These are phyloP conservation scores for Danio albolineatus DNA, from an alignment of 2,797 vertebrate genomes.

Conservation along the genomic window DNA sequence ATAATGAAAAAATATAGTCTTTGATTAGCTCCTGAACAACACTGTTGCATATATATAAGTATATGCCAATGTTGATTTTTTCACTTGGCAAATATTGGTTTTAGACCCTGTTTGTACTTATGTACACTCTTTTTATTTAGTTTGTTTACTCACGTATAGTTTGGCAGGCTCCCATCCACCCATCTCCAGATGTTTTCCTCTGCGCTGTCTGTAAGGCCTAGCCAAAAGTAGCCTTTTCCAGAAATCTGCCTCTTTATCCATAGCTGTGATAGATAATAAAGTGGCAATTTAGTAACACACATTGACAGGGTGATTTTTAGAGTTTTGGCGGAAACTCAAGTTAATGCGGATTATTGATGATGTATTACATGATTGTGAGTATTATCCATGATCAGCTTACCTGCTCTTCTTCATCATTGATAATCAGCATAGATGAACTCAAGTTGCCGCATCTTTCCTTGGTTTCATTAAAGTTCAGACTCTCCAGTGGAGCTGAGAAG, in stretches of 20 bases:
- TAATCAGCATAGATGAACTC: slow-evolving; percentile 87
- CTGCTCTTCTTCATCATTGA: slow-evolving; percentile 92
- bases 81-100: too few species aligned
- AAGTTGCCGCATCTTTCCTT: slow-evolving; percentile 84
- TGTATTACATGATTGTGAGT: not conserved
- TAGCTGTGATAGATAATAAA: slow-evolving; percentile 75
- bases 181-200: slow-evolving; percentile 93
- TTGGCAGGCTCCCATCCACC: slow-evolving; percentile 87
- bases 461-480: slow-evolving; percentile 87
- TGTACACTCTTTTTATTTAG: not conserved
- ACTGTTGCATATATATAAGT: too few species aligned
- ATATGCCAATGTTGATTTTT: too few species aligned
- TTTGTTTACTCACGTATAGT: slow-evolving; percentile 82
- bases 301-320: too few species aligned
- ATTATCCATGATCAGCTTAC: slow-evolving; percentile 69
- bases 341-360: not conserved
- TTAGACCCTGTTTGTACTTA: too few species aligned
- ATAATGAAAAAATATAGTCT: too few species aligned
- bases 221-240: slow-evolving; percentile 91
- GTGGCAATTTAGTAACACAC: not conserved
- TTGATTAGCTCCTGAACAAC: too few species aligned
- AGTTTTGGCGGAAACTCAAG: too few species aligned
- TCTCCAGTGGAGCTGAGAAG: slow-evolving; percentile 83
- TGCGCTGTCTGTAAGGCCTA: slow-evolving; percentile 89
- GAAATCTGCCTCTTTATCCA: slow-evolving; percentile 86